These are phyloP conservation scores for Thamnophis elegans DNA, from an alignment of 2,797 vertebrate species.

Conservation along the genomic window DNA sequence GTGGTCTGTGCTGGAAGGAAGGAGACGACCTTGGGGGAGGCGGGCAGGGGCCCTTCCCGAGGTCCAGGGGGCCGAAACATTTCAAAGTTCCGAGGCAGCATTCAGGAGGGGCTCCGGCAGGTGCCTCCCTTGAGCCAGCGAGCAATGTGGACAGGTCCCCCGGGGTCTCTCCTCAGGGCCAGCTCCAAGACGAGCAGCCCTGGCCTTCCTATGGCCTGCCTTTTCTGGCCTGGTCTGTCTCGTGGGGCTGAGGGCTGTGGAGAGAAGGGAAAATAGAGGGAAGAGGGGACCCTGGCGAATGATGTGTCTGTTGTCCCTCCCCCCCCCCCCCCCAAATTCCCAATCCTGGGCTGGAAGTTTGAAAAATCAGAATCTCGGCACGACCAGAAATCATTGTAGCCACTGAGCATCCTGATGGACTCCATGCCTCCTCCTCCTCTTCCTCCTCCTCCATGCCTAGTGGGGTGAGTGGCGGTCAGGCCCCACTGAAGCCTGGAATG, in stretches of 20 bases:
- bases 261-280: not conserved
- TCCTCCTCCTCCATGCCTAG: too few relatives aligned
- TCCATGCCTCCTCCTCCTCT: not conserved
- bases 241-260: not conserved
- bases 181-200: not conserved
- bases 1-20: not conserved
- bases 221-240: not conserved
- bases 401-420: not conserved
- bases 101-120: not conserved
- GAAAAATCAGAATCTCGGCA: not conserved
- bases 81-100: not conserved
- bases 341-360: not conserved
- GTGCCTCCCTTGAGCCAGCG: not conserved
- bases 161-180: not conserved
- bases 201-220: not conserved
- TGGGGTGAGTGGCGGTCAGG: not conserved
- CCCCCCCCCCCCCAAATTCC: not conserved
- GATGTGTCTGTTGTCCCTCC: not conserved
- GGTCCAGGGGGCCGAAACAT: not conserved
- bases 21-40: not conserved
- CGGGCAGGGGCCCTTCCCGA: not conserved
- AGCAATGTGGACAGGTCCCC: not conserved
- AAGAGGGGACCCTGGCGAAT: not conserved
- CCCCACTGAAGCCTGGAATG: not conserved
- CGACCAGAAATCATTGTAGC: not conserved